Percentiles rank a stretch among this genome's conserved stretches.
These are phyloP conservation scores for Mormyrus lacerda DNA, from an alignment of 2,113 vertebrate species.

Conservation along the genomic window DNA sequence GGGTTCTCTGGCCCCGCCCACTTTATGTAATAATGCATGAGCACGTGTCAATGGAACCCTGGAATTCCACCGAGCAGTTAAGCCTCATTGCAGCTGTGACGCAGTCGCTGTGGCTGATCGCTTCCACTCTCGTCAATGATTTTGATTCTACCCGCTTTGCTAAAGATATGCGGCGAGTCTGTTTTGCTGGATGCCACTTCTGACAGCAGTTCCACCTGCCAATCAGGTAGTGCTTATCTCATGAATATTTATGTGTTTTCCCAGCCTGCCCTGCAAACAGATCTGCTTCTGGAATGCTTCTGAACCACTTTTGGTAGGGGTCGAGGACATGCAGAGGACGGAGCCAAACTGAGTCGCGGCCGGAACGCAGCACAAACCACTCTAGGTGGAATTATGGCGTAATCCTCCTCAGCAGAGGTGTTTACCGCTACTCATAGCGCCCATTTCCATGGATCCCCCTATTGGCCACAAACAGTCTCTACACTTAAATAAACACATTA, in stretches of 20 bases:
- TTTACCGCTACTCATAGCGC: neutral
- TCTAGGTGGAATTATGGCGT: neutral
- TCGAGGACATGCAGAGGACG: neutral
- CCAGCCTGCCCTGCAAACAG: neutral
- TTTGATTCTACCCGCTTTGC: neutral
- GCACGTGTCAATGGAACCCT: neutral
- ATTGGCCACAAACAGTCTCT: neutral
- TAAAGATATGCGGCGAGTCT: neutral
- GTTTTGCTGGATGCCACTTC: neutral
- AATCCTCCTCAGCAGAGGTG: neutral
- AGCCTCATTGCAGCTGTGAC: neutral
- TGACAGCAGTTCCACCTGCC: neutral
- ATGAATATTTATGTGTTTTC: neutral
- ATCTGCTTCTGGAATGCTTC: neutral
- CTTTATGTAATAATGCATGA: neutral
- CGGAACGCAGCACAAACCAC: neutral
- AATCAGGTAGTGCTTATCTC: neutral
- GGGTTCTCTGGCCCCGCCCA: neutral
- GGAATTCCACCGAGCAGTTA: neutral
- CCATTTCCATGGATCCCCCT: neutral
- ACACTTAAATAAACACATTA: neutral
- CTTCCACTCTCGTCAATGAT: neutral
- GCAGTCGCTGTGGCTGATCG: neutral
- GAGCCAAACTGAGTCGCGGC: neutral
- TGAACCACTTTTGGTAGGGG: neutral